Evolutionary conservation across 2,113 vertebrate genomes (phyloP).

Genomic region (Apodemus sylvaticus): DNA sequence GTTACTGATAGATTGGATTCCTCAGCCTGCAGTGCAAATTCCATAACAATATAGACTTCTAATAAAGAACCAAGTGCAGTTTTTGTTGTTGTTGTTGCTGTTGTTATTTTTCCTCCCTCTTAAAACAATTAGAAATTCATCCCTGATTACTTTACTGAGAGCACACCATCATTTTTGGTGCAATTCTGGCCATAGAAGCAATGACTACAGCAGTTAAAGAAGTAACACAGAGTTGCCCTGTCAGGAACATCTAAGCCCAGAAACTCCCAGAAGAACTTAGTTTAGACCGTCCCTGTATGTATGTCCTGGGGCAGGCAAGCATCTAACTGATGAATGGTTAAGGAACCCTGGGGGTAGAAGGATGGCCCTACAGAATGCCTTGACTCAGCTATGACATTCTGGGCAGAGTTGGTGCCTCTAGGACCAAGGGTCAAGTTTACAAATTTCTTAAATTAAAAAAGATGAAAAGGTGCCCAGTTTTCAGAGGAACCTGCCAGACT

Average conservation of each 20-base stretch:
- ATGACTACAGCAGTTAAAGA: conserved; percentile 27
- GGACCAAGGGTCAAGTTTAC: conserved; percentile 34
- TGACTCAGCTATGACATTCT: neutral
- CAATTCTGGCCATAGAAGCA: neutral
- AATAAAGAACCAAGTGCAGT: neutral
- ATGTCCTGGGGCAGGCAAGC: neutral
- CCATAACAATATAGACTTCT: neutral
- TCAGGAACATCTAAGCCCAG: conserved; percentile 21
- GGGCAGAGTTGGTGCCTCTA: neutral
- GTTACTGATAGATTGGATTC: conserved; percentile 10
- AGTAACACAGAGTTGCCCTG: neutral
- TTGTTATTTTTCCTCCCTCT: neutral
- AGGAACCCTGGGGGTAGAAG: neutral
- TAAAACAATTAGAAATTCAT: neutral
- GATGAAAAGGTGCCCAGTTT: no score
- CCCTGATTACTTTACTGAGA: neutral
- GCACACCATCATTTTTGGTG: neutral
- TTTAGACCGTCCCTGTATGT: neutral
- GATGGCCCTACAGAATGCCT: neutral
- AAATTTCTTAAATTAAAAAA: conserved; percentile 58
- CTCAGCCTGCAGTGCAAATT: neutral
- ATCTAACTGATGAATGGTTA: neutral
- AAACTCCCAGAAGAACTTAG: neutral
- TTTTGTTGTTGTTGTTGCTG: neutral
- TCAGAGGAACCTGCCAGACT: no score